Conservation (phyloP, 2,797 vertebrate genomes). For the Jordanella pulchra region DNA sequence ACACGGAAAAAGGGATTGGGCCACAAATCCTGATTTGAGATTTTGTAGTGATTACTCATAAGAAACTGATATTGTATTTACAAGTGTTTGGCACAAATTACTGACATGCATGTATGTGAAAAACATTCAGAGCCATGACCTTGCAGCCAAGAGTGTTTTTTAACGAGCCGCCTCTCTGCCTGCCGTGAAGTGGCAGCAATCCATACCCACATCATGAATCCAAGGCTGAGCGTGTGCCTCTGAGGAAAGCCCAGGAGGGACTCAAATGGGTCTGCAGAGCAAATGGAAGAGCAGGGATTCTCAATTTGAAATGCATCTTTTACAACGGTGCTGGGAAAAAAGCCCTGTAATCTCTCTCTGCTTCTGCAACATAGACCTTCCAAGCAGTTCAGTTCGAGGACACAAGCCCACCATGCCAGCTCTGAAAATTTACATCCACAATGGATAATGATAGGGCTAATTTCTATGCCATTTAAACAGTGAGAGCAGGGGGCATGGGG, state of each 20-base stretch:
- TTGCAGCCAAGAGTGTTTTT: constrained; percentile 49
- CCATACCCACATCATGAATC: constrained; percentile 17
- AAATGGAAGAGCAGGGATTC: constrained; percentile 25
- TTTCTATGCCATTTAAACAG: constrained; percentile 34
- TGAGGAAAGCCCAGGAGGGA: constrained; percentile 29
- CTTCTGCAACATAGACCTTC: constrained; percentile 17
- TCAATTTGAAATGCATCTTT: constrained; percentile 19
- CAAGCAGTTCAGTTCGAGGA: constrained; percentile 30
- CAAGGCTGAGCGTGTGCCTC: constrained; percentile 35
- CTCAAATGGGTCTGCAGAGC: constrained; percentile 12
- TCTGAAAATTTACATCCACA: constrained; percentile 43
- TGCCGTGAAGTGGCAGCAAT: constrained; percentile 29
- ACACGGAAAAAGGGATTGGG: not conserved
- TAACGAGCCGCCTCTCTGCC: constrained; percentile 51
- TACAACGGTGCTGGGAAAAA: not conserved
- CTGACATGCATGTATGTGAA: constrained; percentile 31
- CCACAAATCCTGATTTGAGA: not conserved
- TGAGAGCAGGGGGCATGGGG: constrained; percentile 25
- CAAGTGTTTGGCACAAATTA: constrained; percentile 16
- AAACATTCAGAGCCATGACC: constrained; percentile 50
- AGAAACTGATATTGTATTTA: constrained; percentile 3
- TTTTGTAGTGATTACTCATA: not conserved
- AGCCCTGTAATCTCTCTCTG: constrained; percentile 25
- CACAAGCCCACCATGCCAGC: constrained; percentile 28
- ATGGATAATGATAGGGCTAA: constrained; percentile 47